phyloP scores from a whole-genome alignment of 2,888 invertebrate species.

The Amphimallon solstitiale region DNA sequence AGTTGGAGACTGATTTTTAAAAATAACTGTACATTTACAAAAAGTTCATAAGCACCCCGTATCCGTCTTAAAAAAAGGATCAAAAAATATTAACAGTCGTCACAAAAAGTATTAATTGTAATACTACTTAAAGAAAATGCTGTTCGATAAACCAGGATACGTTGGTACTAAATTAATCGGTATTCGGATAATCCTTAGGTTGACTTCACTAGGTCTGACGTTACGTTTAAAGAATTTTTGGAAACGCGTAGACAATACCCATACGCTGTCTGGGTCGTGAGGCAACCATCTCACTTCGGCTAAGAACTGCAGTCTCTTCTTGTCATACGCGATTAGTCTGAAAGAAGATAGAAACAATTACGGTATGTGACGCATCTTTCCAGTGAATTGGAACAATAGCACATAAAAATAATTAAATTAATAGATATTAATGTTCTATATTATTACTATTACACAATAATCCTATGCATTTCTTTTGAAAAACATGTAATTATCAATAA shows the following conservation, averaged over 20 bases:
- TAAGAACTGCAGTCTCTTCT: conserved; percentile 79
- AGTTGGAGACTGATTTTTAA: no score
- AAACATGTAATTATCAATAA: no score
- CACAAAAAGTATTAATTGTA: not conserved
- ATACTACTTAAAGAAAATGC: conserved; percentile 54
- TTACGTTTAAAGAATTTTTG: conserved; percentile 81
- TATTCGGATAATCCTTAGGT: conserved; percentile 78
- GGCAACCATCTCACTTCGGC: conserved; percentile 78
- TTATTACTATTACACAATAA: no score
- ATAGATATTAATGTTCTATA: no score
- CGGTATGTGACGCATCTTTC: not conserved
- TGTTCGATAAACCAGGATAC: conserved; percentile 59
- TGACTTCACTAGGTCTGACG: conserved; percentile 74
- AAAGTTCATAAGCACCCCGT: no score
- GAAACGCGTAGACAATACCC: conserved; percentile 79
- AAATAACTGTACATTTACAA: no score
- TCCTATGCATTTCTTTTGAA: no score
- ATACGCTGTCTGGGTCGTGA: conserved; percentile 77
- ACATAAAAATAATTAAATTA: no score
- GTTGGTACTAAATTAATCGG: conserved; percentile 60
- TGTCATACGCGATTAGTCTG: conserved; percentile 78
- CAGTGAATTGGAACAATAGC: not conserved
- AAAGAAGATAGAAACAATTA: conserved; percentile 40
- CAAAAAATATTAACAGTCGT: no score
- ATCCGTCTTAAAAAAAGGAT: no score